Percentiles rank a stretch among this genome's conserved stretches.
phyloP scores from a whole-genome alignment of 2,888 invertebrate genomes.

The Daptonema setosum region DNA sequence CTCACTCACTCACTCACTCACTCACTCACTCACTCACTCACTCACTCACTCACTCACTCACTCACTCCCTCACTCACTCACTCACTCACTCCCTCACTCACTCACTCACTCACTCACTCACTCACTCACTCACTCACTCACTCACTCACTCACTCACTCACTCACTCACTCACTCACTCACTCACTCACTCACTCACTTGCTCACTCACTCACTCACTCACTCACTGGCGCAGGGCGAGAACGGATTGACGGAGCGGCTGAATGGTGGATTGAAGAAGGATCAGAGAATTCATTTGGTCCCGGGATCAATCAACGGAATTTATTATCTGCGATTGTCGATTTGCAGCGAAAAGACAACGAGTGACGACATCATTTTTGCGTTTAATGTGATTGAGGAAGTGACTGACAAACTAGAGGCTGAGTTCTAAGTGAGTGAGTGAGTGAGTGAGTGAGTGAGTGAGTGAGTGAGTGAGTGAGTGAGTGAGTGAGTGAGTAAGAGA shows the following conservation, averaged over 20 bases:
- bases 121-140: background rate
- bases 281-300: constrained; percentile 33
- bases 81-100: too few species aligned
- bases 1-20: too few species aligned
- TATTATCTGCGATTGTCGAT: constrained; percentile 33
- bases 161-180: too few species aligned
- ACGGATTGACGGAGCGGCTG: constrained; percentile 28
- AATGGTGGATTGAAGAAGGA: constrained; percentile 31
- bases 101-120: too few species aligned
- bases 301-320: constrained; percentile 27
- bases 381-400: constrained; percentile 29
- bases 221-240: constrained; percentile 21
- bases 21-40: too few species aligned
- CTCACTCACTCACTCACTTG: constrained; percentile 1
- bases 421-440: too few species aligned
- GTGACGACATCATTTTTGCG: constrained; percentile 28
- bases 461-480: too few species aligned
- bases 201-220: background rate
- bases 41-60: constrained; percentile 12
- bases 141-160: too few species aligned
- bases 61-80: background rate
- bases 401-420: constrained; percentile 9
- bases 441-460: too few species aligned
- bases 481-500: too few species aligned
- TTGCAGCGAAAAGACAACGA: constrained; percentile 28